These are phyloP conservation scores for Vulpes ferrilata DNA, from an alignment of 2,113 vertebrate species.

Conservation along the genomic window DNA sequence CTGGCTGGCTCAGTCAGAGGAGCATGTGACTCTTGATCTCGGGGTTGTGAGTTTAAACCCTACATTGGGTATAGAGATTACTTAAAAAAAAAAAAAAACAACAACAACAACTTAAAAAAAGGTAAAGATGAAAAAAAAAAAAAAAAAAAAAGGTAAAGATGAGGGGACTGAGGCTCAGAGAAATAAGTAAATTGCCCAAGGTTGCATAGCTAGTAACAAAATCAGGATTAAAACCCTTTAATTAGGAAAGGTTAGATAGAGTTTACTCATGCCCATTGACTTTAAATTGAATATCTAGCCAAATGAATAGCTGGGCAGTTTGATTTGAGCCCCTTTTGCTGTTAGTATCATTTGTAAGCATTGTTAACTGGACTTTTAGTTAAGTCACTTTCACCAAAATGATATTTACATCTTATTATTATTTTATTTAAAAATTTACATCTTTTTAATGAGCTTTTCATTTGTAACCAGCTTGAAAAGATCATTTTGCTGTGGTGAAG, in stretches of 20 bases:
- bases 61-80: background rate
- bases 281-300: constrained; percentile 12
- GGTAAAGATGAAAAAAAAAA: background rate
- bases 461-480: background rate
- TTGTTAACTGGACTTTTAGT: constrained; percentile 1
- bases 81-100: background rate
- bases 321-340: background rate
- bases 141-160: background rate
- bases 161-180: background rate
- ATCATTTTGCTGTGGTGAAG: background rate
- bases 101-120: background rate
- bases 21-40: too few relatives aligned
- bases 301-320: background rate
- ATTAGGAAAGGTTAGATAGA: background rate
- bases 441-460: constrained; percentile 3
- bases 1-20: too few relatives aligned
- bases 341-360: constrained; percentile 10
- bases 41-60: too few relatives aligned
- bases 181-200: background rate
- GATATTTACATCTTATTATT: background rate
- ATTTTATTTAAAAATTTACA: background rate
- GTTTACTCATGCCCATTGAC: background rate
- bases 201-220: constrained; percentile 47
- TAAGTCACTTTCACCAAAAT: constrained; percentile 28
- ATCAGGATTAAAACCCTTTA: constrained; percentile 4